A percentile compares a stretch with the other conserved stretches of the same genome.
Conservation (phyloP, 2,888 invertebrate species). For the Perizoma flavofasciatum region DNA sequence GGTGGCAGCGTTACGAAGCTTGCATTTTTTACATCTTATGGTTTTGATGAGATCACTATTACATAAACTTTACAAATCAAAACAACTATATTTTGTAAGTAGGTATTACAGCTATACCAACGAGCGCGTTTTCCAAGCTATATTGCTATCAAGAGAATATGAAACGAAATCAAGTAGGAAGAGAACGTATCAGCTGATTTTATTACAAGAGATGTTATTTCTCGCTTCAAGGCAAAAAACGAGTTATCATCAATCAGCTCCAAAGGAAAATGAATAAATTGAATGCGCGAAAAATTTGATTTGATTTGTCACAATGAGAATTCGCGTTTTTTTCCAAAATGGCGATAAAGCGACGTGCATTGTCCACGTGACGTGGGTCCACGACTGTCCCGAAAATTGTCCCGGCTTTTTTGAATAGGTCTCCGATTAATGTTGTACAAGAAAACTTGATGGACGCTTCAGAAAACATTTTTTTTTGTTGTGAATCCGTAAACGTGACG, state of each 20-base stretch:
- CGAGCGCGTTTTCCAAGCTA: too few species aligned
- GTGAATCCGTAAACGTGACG: slow-evolving; percentile 46
- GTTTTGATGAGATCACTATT: too few species aligned
- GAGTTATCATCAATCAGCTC: slow-evolving; percentile 27
- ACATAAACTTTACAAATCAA: too few species aligned
- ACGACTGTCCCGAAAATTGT: slow-evolving; percentile 62
- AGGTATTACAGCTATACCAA: too few species aligned
- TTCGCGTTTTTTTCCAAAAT: slow-evolving; percentile 59
- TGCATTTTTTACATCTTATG: too few species aligned
- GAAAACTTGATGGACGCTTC: slow-evolving; percentile 75
- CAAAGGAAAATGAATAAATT: slow-evolving; percentile 34
- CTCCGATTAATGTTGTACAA: slow-evolving; percentile 68
- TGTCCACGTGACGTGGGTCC: slow-evolving; percentile 77
- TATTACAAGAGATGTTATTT: neutral
- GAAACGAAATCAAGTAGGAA: neutral
- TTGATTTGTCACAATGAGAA: slow-evolving; percentile 65
- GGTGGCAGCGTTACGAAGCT: too few species aligned
- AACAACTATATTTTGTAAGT: too few species aligned
- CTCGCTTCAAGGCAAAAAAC: slow-evolving; percentile 18
- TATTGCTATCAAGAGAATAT: neutral
- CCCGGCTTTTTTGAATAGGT: slow-evolving; percentile 68
- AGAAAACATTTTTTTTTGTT: slow-evolving; percentile 62
- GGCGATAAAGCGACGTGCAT: slow-evolving; percentile 64
- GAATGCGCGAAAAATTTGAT: slow-evolving; percentile 52
- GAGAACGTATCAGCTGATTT: too few species aligned